Percentiles rank a stretch among this genome's conserved stretches.
Conservation (phyloP, 2,113 vertebrate species). For the Pygoscelis antarcticus region DNA sequence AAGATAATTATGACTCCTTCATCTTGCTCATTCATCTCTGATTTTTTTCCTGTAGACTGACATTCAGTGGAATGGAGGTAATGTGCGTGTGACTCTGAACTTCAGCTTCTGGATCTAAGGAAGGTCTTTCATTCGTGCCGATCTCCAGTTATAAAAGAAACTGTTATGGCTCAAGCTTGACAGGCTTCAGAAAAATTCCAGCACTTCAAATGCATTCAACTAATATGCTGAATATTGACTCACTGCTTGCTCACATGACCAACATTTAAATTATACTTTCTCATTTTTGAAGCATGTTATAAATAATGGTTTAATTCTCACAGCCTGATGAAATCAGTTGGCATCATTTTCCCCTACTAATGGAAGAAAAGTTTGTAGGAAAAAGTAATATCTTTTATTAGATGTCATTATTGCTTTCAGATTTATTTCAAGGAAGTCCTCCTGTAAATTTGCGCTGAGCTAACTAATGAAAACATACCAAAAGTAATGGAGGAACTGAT, state of each 20-base stretch:
- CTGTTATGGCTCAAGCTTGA: background rate
- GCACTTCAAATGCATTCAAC: background rate
- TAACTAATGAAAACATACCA: background rate
- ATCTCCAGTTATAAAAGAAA: background rate
- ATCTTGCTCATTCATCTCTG: background rate
- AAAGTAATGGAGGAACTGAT: background rate
- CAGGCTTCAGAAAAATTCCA: conserved; percentile 10
- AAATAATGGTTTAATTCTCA: background rate
- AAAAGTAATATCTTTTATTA: background rate
- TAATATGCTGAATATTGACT: conserved; percentile 42
- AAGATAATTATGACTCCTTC: background rate
- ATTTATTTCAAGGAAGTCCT: background rate
- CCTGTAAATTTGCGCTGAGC: background rate
- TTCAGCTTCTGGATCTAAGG: background rate
- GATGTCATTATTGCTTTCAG: background rate
- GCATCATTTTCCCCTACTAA: background rate
- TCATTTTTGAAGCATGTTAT: background rate
- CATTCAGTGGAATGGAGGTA: background rate
- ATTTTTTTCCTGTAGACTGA: background rate
- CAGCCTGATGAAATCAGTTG: background rate
- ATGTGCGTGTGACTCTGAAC: background rate
- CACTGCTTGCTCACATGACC: background rate
- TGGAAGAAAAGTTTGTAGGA: background rate
- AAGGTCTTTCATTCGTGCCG: background rate
- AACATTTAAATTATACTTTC: conserved; percentile 17